Evolutionary conservation across 2,797 vertebrate genomes (phyloP).

Genomic region (Liparis tanakae): DNA sequence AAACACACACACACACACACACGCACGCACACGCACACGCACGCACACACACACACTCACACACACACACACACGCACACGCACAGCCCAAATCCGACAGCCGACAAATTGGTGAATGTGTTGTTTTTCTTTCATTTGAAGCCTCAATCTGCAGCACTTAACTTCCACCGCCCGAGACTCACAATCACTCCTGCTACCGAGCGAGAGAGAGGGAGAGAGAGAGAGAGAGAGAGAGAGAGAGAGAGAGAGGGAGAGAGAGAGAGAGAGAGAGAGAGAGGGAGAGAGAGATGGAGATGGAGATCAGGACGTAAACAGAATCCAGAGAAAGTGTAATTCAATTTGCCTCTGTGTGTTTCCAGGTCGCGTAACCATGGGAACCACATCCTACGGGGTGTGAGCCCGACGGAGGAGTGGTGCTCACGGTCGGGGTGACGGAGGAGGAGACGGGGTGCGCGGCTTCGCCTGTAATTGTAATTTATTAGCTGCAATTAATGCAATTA

Average conservation of each 20-base stretch:
- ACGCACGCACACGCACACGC: slow-evolving; percentile 56
- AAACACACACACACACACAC: slow-evolving; percentile 51
- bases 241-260: no score
- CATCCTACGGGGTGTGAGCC: slow-evolving; percentile 12
- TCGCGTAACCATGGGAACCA: slow-evolving; percentile 73
- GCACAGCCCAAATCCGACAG: slow-evolving; percentile 9
- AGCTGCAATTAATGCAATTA: slow-evolving; percentile 65
- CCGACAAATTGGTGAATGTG: slow-evolving; percentile 50
- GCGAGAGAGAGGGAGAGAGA: background rate
- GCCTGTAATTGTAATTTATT: slow-evolving; percentile 72
- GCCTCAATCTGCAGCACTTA: slow-evolving; percentile 31
- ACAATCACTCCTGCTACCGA: slow-evolving; percentile 16
- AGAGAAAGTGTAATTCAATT: slow-evolving; percentile 59
- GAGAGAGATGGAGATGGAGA: no score
- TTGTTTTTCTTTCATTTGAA: slow-evolving; percentile 50
- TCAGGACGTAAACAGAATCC: background rate
- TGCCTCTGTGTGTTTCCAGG: slow-evolving; percentile 63
- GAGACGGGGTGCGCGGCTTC: slow-evolving; percentile 35
- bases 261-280: no score
- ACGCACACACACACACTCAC: no score
- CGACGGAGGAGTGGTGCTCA: slow-evolving; percentile 6
- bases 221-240: no score
- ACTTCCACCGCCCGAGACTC: slow-evolving; percentile 46
- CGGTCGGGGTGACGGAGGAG: slow-evolving; percentile 28
- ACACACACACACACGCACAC: slow-evolving; percentile 29